These are phyloP conservation scores for rabbit (Oryctolagus cuniculus) DNA, from an alignment of 2,113 vertebrate genomes.

Conservation along the genomic window DNA sequence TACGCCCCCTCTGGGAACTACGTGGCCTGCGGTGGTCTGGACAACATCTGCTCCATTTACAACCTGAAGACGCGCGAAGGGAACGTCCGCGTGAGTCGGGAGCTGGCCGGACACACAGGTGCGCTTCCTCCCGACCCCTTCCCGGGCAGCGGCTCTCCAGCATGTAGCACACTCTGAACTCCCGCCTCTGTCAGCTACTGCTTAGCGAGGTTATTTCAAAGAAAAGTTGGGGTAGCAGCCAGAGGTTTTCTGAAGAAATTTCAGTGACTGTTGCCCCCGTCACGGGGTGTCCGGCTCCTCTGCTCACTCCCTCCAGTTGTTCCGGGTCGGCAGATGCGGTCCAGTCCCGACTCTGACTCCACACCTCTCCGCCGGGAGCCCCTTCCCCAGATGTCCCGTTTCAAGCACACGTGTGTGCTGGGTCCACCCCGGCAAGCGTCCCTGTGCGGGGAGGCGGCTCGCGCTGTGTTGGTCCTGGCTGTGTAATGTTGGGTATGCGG, in stretches of 20 bases:
- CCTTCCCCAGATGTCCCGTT: not conserved
- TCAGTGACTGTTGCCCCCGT: too few species aligned
- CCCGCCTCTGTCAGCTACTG: accelerated
- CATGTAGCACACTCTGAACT: too few species aligned
- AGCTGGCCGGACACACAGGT: conserved; percentile 99
- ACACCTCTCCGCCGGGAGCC: not conserved
- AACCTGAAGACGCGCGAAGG: conserved; percentile 99
- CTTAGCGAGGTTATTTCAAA: not conserved
- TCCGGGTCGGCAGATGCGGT: not conserved
- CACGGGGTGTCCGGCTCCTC: too few species aligned
- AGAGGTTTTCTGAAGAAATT: not conserved
- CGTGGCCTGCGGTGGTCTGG: conserved; percentile 98
- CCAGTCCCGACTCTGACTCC: accelerated
- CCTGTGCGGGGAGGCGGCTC: too few species aligned
- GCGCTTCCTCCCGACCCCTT: not conserved
- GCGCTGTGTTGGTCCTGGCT: too few species aligned
- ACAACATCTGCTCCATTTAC: conserved; percentile 99
- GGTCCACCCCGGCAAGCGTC: too few species aligned
- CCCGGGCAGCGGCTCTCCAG: too few species aligned
- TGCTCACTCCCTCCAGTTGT: not conserved
- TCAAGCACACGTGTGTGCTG: accelerated
- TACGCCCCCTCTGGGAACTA: conserved; percentile 99
- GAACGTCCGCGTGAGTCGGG: conserved; percentile 98
- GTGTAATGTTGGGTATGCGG: too few species aligned
- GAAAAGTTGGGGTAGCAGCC: not conserved